These are phyloP conservation scores for Panonychus citri DNA, from an alignment of 1,140 invertebrate genomes.

Conservation along the genomic window DNA sequence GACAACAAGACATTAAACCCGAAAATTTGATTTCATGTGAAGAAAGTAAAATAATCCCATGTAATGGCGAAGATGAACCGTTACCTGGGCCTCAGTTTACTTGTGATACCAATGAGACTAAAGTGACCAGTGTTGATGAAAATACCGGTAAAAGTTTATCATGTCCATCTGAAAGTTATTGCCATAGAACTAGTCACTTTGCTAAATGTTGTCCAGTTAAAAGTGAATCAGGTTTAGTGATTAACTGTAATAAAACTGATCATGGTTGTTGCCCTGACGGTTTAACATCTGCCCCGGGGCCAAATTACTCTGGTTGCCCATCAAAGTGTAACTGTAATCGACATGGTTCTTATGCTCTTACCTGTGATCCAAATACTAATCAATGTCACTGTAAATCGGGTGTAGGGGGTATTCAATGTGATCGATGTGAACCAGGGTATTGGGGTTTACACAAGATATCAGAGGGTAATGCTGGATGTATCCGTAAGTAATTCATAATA, in stretches of 20 bases:
- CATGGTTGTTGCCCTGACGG: constrained; percentile 55
- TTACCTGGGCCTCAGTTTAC: constrained; percentile 46
- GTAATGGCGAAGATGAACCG: constrained; percentile 49
- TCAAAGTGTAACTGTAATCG: constrained; percentile 11
- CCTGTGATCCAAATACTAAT: not conserved
- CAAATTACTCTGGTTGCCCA: constrained; percentile 52
- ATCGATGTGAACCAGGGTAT: constrained; percentile 53
- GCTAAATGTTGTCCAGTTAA: constrained; percentile 55
- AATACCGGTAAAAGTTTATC: constrained; percentile 32
- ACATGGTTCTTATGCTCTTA: not conserved
- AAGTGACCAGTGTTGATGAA: not conserved
- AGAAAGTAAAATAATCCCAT: constrained; percentile 41
- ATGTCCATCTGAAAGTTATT: constrained; percentile 56
- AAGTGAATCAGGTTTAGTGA: constrained; percentile 16
- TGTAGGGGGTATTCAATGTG: constrained; percentile 64
- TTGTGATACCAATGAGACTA: constrained; percentile 45
- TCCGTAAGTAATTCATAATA: constrained; percentile 3
- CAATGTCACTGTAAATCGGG: constrained; percentile 1
- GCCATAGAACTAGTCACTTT: constrained; percentile 51
- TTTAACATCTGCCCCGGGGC: constrained; percentile 50
- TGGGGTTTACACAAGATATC: constrained; percentile 69
- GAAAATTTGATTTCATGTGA: constrained; percentile 44
- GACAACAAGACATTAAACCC: constrained; percentile 42
- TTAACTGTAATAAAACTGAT: constrained; percentile 10
- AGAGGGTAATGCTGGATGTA: constrained; percentile 52